Base-by-base conservation (phyloP, 2,888 invertebrate genomes). In the Drosophila hawaiiensis region DNA sequence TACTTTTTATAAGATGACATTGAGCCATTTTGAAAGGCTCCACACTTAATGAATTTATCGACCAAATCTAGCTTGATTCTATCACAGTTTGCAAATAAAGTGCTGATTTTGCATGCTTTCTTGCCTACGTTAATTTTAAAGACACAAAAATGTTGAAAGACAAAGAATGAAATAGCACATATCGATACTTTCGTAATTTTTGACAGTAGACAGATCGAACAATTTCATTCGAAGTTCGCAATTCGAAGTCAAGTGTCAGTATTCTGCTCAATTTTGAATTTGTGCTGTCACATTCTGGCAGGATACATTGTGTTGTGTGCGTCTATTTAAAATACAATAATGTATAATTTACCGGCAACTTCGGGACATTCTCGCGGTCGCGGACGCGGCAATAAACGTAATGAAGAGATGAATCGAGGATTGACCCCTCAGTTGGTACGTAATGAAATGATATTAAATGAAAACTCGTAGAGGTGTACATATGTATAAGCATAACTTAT, bases 291-390 rank as follows among this genome's bases (percentile, higher is more conserved):
- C 14, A 12, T 43, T 43, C 47, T 25, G 16, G 9, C 22, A 9
- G 9, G 2, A 1, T 4, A 2, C 4, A 9, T 47, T 25, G 25
- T n/a, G 12, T 39, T 37, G 12, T 5, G 16, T 1, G 9, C 2
- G 0, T 12, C 14, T 31, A 10, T 25, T 2, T 41, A 10, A n/a
- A 56, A 22, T 7, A 33, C 14, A 6, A 53, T 9, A 12, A 80
- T 83, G 83, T n/a, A 78, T 41, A 77, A 84, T 59, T 47, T 70
- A 2, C 80, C 71, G 0, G 5, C 60, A 0, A 76, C 56, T 19
- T 7, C 53, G 0, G 89, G 83, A 4, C 59, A 25, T 16, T 67
- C 89, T 0, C 90, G 84, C 28, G 84, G 84, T 2, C 67, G 61
- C 0, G 90, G 84, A 0, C 83, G 90, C 4, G 83, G 83, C 1